Base-by-base conservation (phyloP, 2,113 vertebrate species). In the Charina bottae region DNA sequence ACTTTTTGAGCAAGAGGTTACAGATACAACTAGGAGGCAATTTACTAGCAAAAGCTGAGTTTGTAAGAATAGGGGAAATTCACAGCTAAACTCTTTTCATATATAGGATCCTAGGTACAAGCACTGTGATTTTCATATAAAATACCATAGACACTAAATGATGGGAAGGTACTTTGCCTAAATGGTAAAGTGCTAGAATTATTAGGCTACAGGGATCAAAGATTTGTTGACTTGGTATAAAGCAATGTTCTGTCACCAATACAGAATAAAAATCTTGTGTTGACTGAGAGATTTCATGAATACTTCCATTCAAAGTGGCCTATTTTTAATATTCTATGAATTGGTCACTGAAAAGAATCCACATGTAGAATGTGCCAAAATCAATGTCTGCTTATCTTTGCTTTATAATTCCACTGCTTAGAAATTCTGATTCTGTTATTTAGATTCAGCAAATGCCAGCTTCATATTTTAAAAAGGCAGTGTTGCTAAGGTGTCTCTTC, bases 281-380 rank as follows among this genome's bases (percentile, higher is more conserved):
- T 89, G 90, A 24, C 53, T 89, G 28, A 86, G 19, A 83, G 0
- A 91, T 90, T 59, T 92, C 33, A 90, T 88, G 53, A 90, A 28
- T 12, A 86, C 6, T 68, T 90, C 15, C 56, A 72, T 15, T 3
- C n/a, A 28, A n/a, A 42, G 72, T 56, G 56, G 19, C 68, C n/a
- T 87, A 2, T 49, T n/a, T 3, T 92, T 26, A 92, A 72, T 64
- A 28, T 24, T 2, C 1, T 68, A 17, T 26, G 62, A 6, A 21
- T 0, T 55, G 9, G 11, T 23, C 17, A 7, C 7, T 53, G 42
- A 15, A 84, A 59, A n/a, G 90, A 83, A 9, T 91, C 55, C 24
- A 21, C n/a, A 53, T 24, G 17, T 53, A 62, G 55, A 68, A 59
- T 23, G 62, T 53, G 55, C 26, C 12, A 42, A 92, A 60, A 2